These are phyloP conservation scores for Cataglyphis albicans DNA, from an alignment of 2,888 invertebrate genomes.

Conservation along the genomic window DNA sequence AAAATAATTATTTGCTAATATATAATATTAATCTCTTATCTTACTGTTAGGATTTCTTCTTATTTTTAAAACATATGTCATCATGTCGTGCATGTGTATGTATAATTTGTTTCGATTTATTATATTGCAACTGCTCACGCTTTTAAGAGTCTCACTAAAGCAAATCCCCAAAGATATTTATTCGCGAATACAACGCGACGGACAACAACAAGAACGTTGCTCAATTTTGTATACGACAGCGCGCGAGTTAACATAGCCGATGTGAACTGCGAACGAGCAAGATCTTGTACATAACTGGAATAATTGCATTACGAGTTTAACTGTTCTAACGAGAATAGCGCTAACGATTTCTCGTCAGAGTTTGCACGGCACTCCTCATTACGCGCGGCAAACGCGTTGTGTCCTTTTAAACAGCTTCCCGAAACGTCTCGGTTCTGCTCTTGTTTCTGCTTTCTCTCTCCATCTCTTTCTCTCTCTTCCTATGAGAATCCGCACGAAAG, in stretches of 20 bases:
- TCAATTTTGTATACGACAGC: constrained; percentile 47
- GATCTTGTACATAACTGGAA: constrained; percentile 53
- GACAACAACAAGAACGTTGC: constrained; percentile 12
- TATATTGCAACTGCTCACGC: not conserved
- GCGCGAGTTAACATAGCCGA: constrained; percentile 45
- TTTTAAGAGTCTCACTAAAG: not conserved
- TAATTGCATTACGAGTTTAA: constrained; percentile 56
- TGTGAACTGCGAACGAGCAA: constrained; percentile 53
- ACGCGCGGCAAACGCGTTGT: constrained; percentile 24
- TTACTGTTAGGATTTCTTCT: not conserved
- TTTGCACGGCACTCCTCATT: constrained; percentile 54
- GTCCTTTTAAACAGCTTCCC: constrained; percentile 46
- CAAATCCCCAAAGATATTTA: not conserved
- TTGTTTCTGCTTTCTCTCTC: not conserved
- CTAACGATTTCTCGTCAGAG: constrained; percentile 58
- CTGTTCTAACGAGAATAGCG: constrained; percentile 52
- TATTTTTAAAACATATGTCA: not conserved
- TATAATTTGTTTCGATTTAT: not conserved
- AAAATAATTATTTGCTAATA: not conserved
- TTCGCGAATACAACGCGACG: not conserved
- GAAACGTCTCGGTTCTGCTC: not conserved
- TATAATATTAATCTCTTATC: not conserved
- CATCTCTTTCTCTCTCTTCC: not conserved
- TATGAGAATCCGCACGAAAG: constrained; percentile 25
- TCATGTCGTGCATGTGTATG: not conserved